These are phyloP conservation scores for Xylota sylvarum DNA, from an alignment of 2,888 invertebrate species.

Conservation along the genomic window DNA sequence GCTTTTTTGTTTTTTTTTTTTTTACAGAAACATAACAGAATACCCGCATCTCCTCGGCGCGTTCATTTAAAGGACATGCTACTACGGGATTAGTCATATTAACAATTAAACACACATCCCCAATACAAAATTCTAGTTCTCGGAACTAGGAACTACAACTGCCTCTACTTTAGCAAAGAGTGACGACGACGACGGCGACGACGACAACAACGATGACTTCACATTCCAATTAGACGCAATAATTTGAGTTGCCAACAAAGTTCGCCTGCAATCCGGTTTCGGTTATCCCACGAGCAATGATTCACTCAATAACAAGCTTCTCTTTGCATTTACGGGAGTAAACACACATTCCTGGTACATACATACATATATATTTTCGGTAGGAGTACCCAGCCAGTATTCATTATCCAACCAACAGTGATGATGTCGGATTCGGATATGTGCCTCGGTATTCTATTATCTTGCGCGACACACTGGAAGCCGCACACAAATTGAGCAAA, in stretches of 20 bases:
- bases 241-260: constrained; percentile 75
- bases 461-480: constrained; percentile 16
- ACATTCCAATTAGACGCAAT: constrained; percentile 73
- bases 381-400: neutral
- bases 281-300: constrained; percentile 34
- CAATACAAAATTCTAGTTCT: neutral
- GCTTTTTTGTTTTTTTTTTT: too few relatives aligned
- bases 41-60: too few relatives aligned
- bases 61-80: constrained; percentile 9
- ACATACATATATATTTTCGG: too few relatives aligned
- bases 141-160: neutral
- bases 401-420: neutral
- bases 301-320: constrained; percentile 63
- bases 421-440: neutral
- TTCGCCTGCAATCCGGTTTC: constrained; percentile 37
- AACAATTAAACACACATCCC: constrained; percentile 53
- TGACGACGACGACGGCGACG: constrained; percentile 45
- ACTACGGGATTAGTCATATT: constrained; percentile 48
- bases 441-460: constrained; percentile 32
- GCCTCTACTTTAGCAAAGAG: neutral
- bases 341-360: constrained; percentile 39
- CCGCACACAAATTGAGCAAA: constrained; percentile 34
- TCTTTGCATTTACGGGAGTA: constrained; percentile 30
- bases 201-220: constrained; percentile 51
- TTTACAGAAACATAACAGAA: constrained; percentile 1